Percentiles rank a stretch among this genome's conserved stretches.
phyloP scores from a whole-genome alignment of 2,888 invertebrate species.

The Chymomyza amoena region DNA sequence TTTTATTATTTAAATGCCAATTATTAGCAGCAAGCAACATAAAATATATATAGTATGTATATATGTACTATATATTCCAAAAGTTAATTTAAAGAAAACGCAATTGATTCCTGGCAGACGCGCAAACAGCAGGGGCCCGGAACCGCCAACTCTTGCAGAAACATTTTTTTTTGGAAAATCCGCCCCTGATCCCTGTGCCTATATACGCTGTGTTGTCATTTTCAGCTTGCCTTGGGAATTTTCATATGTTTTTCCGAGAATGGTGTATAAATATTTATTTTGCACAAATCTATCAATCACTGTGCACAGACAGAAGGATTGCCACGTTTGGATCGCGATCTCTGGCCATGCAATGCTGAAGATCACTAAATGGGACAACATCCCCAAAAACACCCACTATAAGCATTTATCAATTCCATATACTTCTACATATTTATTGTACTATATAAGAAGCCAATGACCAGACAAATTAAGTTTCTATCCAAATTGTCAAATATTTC shows the following conservation, averaged over 20 bases:
- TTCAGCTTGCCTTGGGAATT: slow-evolving; percentile 12
- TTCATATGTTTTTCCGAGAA: slow-evolving; percentile 46
- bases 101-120: not conserved
- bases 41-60: not conserved
- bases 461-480: slow-evolving; percentile 2
- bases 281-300: slow-evolving; percentile 45
- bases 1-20: slow-evolving; percentile 49
- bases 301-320: slow-evolving; percentile 38
- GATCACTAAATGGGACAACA: not conserved
- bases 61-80: not conserved
- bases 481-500: slow-evolving; percentile 42
- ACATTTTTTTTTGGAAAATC: too few relatives aligned
- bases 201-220: slow-evolving; percentile 33
- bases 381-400: slow-evolving; percentile 9
- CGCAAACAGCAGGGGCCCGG: too few relatives aligned
- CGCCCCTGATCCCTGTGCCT: not conserved
- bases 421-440: slow-evolving; percentile 23
- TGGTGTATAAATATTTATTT: slow-evolving; percentile 53
- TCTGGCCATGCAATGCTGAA: too few relatives aligned
- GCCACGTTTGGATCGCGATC: not conserved
- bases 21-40: slow-evolving; percentile 40
- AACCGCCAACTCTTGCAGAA: too few relatives aligned
- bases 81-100: slow-evolving; percentile 6
- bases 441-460: slow-evolving; percentile 20
- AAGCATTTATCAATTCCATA: slow-evolving; percentile 50